A percentile compares a stretch with the other conserved stretches of the same genome.
phyloP scores from a whole-genome alignment of 1,140 invertebrate species.

The Trichonephila clavipes region DNA sequence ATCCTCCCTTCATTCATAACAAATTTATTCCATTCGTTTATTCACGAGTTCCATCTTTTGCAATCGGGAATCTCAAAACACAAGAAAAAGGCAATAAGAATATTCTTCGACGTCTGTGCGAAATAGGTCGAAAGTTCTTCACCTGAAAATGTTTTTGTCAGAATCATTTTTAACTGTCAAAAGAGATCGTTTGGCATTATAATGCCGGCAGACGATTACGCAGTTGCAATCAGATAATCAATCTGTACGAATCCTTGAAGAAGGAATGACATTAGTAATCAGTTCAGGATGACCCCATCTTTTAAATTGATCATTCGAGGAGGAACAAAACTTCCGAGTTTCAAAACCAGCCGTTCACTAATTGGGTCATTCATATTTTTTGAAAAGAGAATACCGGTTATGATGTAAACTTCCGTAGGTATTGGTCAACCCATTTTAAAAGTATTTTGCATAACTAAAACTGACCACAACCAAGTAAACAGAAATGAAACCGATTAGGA shows the following conservation, averaged over 20 bases:
- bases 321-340: neutral
- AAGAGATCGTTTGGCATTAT: neutral
- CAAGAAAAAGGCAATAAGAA: neutral
- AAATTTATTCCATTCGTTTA: neutral
- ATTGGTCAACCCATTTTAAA: neutral
- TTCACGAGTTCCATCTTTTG: neutral
- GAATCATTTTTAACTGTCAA: neutral
- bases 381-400: conserved; percentile 20
- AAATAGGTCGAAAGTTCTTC: neutral
- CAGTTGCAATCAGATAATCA: neutral
- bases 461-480: neutral
- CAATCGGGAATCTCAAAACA: neutral
- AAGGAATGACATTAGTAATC: neutral
- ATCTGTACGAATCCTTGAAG: neutral
- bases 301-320: neutral
- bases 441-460: neutral
- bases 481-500: too few species aligned
- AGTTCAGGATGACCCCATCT: neutral
- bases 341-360: neutral
- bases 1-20: neutral
- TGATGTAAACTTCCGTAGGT: neutral
- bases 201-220: neutral
- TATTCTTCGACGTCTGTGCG: neutral
- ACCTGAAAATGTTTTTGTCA: neutral
- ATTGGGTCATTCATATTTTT: neutral